Conservation (phyloP, 1,140 invertebrate species). For the Steinernema feltiae region DNA sequence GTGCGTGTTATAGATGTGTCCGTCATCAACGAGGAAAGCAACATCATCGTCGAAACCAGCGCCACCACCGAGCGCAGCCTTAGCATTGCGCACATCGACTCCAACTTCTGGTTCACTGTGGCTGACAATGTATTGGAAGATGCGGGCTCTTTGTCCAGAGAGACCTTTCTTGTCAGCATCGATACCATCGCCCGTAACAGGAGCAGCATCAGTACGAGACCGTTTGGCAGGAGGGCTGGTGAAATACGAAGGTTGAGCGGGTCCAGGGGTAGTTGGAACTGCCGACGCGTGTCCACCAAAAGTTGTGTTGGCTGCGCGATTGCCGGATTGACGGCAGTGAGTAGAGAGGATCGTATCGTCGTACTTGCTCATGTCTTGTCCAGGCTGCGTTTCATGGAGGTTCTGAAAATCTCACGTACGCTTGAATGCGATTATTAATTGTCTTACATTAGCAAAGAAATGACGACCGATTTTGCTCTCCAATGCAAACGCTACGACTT, state of each 20-base stretch:
- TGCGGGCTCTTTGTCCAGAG: background rate
- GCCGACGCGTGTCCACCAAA: too few species aligned
- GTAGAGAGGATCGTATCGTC: background rate
- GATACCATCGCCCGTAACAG: too few species aligned
- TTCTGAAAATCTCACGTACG: background rate
- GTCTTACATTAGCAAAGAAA: background rate
- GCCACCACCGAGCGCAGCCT: background rate
- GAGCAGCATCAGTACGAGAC: background rate
- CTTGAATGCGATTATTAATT: background rate
- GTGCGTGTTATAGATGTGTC: background rate
- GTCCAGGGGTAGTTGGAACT: background rate
- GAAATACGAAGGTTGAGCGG: background rate
- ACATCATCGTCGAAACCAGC: background rate
- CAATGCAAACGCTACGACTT: background rate
- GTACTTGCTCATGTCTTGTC: background rate
- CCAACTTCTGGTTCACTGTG: background rate
- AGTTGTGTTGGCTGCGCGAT: background rate
- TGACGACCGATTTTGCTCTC: background rate
- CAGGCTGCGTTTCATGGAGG: background rate
- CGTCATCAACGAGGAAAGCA: background rate
- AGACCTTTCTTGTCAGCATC: background rate
- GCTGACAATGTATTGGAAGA: background rate
- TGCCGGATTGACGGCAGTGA: background rate
- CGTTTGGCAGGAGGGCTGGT: background rate
- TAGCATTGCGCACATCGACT: background rate